phyloP scores from a whole-genome alignment of 2,797 vertebrate species.

The Odontamblyopus rebecca region DNA sequence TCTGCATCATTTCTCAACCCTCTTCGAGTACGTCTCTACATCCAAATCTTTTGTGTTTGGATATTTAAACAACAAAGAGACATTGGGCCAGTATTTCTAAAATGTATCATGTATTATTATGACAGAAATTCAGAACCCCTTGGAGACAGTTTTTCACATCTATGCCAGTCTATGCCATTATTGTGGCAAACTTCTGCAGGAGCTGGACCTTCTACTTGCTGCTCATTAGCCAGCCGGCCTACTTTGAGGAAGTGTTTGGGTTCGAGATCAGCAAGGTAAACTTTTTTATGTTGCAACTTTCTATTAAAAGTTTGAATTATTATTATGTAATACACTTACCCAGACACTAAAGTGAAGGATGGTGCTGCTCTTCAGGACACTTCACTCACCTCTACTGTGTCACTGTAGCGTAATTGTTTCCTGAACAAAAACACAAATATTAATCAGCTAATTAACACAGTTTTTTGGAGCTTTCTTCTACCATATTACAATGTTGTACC shows the following conservation, averaged over 20 bases:
- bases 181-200: conserved; percentile 93
- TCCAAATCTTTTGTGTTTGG: background rate
- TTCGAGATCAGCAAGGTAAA: conserved; percentile 94
- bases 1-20: conserved; percentile 84
- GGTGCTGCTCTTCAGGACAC: background rate
- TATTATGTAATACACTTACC: background rate
- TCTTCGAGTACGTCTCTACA: conserved; percentile 79
- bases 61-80: background rate
- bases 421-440: background rate
- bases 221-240: conserved; percentile 92
- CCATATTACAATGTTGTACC: too few species aligned
- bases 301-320: background rate
- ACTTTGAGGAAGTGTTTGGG: conserved; percentile 92
- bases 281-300: background rate
- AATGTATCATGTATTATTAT: background rate
- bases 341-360: background rate
- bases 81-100: background rate
- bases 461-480: too few species aligned
- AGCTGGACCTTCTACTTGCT: conserved; percentile 96
- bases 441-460: too few species aligned
- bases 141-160: conserved; percentile 91
- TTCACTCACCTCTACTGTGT: background rate
- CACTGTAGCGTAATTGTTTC: background rate
- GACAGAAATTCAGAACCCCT: conserved; percentile 89
- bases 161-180: conserved; percentile 93